Evolutionary conservation across 1,140 invertebrate species (phyloP), one percentile per base, ranked within the genome.

Genomic region (Paralvinella palmiformis): DNA sequence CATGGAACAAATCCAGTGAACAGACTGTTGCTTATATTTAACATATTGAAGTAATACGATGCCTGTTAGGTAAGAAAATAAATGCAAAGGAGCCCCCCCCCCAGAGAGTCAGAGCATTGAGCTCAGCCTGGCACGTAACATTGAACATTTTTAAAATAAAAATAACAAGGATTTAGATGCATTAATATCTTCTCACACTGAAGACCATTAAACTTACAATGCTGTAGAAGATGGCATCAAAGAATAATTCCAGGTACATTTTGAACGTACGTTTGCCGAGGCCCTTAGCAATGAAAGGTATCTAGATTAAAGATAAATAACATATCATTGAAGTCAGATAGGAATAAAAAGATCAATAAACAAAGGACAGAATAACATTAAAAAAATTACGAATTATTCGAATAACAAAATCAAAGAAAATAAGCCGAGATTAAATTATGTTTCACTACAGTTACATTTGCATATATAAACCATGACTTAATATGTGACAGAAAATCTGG

Each of bases 181-280:
- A 53, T 10, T 10, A 13, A 22, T 27, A 53, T 10, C 10, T 53
- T 10, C 52, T 27, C 10, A 22, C 52, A 53, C 10, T 10, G n/a
- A 33, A 37, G 56, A 36, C n/a, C 31, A 60, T 50, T 55, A 20
- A 61, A 79, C 80, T 77, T 75, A 85, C 84, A 71, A 85, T 65
- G 62, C 78, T 76, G 68, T 83, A 83, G 69, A 85, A 85, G 31
- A 86, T 78, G 10, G 78, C 64, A 68, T 85, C 84, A 63, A 85
- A 74, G 68, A 85, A 85, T 10, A 74, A 45, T 58, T 85, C 82
- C 37, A 85, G 68, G 67, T 81, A 72, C 59, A 72, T 65, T 69
- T 86, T 86, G 69, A 85, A 85, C 20, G 70, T 65, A 66, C 79
- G 76, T 69, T 85, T 85, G 5, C 83, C 83, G 48, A 85, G 59